phyloP scores from a whole-genome alignment of 2,888 invertebrate genomes.

The Torymus auratus region DNA sequence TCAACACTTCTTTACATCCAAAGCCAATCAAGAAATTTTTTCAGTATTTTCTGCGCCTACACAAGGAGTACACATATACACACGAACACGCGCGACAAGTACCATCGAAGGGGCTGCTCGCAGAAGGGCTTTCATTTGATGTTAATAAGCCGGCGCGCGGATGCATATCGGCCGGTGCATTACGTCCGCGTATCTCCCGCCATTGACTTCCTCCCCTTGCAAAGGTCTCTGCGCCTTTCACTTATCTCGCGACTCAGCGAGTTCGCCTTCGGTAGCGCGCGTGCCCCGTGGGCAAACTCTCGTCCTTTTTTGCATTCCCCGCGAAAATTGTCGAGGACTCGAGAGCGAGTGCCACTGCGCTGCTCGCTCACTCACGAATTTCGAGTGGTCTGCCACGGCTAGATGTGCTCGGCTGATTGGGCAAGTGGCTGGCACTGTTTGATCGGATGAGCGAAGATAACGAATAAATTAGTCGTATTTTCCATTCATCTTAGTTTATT shows the following conservation, averaged over 20 bases:
- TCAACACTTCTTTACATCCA: too few relatives aligned
- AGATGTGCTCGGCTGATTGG: too few relatives aligned
- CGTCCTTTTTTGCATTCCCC: background rate
- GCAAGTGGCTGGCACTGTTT: too few relatives aligned
- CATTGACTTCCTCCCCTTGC: conserved; percentile 20
- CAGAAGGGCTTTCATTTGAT: conserved; percentile 26
- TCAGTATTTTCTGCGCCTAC: background rate
- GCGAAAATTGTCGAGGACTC: background rate
- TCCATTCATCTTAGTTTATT: too few relatives aligned
- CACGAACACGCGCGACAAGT: too few relatives aligned
- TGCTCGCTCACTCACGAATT: too few relatives aligned
- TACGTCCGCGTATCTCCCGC: conserved; percentile 11
- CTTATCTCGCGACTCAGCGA: conserved; percentile 18
- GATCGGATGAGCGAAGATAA: too few relatives aligned
- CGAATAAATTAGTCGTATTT: too few relatives aligned
- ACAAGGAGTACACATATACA: background rate
- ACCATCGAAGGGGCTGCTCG: background rate
- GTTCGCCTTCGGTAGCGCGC: background rate
- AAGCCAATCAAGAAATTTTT: too few relatives aligned
- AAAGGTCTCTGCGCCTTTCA: background rate
- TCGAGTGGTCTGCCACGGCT: too few relatives aligned
- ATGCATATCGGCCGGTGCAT: conserved; percentile 51
- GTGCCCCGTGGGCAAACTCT: background rate
- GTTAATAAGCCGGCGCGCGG: conserved; percentile 44
- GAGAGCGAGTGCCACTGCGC: background rate